A percentile compares a stretch with the other conserved stretches of the same genome.
These are phyloP conservation scores for Panthera tigris DNA, from an alignment of 2,113 vertebrate genomes.

Conservation along the genomic window DNA sequence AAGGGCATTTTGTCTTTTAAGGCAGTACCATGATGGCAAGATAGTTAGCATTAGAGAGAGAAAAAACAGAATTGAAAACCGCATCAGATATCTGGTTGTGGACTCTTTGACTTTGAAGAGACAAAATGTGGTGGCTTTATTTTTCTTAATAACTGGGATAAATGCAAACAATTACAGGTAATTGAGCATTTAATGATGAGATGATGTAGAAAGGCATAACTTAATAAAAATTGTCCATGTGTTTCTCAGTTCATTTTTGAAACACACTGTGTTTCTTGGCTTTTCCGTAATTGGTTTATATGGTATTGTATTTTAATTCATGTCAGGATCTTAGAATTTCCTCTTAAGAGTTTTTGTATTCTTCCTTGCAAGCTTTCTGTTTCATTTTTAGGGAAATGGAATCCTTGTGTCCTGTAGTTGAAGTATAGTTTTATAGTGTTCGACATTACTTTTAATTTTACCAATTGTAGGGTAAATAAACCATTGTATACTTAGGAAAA, in stretches of 20 bases:
- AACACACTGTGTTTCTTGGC: not conserved
- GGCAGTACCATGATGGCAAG: slow-evolving; percentile 68
- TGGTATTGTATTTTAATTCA: slow-evolving; percentile 42
- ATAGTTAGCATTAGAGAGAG: slow-evolving; percentile 75
- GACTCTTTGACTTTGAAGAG: slow-evolving; percentile 84
- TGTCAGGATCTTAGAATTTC: slow-evolving; percentile 3
- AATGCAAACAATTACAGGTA: slow-evolving; percentile 82
- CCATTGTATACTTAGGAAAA: slow-evolving; percentile 73
- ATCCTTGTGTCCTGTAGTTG: slow-evolving; percentile 72
- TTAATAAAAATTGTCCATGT: not conserved
- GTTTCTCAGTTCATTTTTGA: not conserved
- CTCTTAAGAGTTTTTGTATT: slow-evolving; percentile 53
- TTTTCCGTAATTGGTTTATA: slow-evolving; percentile 11
- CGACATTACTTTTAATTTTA: slow-evolving; percentile 75
- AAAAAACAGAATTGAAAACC: slow-evolving; percentile 47
- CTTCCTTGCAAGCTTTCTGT: slow-evolving; percentile 50
- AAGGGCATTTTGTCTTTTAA: slow-evolving; percentile 76
- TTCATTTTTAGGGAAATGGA: slow-evolving; percentile 74
- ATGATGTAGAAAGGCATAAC: not conserved
- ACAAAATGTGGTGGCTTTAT: slow-evolving; percentile 77
- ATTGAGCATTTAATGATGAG: not conserved
- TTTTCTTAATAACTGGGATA: slow-evolving; percentile 82
- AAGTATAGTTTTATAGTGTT: slow-evolving; percentile 71
- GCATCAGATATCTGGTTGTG: slow-evolving; percentile 79
- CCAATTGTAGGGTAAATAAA: slow-evolving; percentile 79